Evolutionary conservation across 2,113 vertebrate species (phyloP).

Genomic region (Phalacrocorax aristotelis): DNA sequence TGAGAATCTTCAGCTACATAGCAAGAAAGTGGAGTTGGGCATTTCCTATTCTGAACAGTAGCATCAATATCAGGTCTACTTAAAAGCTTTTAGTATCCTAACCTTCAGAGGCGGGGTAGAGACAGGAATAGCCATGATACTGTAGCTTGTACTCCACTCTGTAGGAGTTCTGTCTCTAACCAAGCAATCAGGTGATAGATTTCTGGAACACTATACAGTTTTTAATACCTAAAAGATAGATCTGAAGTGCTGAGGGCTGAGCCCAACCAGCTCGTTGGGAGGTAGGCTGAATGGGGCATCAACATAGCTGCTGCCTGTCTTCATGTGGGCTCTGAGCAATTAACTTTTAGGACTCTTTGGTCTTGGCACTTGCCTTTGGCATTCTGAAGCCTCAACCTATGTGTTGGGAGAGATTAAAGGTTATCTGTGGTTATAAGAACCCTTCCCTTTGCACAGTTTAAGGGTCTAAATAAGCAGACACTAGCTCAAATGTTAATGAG

Average conservation of each 20-base stretch:
- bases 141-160: neutral
- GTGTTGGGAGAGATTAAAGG: neutral
- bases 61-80: neutral
- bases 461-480: neutral
- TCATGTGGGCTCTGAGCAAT: neutral
- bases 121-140: neutral
- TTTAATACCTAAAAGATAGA: neutral
- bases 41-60: neutral
- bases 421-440: neutral
- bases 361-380: neutral
- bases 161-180: neutral
- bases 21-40: neutral
- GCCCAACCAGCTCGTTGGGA: neutral
- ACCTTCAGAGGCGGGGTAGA: neutral
- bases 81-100: neutral
- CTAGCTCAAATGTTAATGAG: neutral
- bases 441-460: neutral
- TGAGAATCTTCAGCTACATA: neutral
- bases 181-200: neutral
- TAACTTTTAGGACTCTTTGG: neutral
- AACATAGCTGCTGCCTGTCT: neutral
- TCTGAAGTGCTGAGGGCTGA: neutral
- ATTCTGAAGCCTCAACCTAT: neutral
- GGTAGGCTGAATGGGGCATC: neutral
- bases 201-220: neutral